Evolutionary conservation across 2,888 invertebrate genomes (phyloP).

Genomic region (Malacosoma neustria): DNA sequence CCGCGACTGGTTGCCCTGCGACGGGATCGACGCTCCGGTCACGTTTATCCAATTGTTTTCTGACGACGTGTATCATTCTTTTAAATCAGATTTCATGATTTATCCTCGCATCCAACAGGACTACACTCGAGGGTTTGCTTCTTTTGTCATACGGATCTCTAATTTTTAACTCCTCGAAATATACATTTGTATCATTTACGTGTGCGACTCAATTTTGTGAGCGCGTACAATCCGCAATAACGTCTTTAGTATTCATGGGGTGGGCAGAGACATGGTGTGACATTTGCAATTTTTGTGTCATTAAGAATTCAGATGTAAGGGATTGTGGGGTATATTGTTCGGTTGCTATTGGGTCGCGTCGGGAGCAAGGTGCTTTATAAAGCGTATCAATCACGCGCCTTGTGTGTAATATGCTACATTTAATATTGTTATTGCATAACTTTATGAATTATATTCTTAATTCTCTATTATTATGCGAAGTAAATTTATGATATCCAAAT

Average conservation of each 20-base stretch:
- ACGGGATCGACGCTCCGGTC: slow-evolving; percentile 49
- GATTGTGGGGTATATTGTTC: slow-evolving; percentile 52
- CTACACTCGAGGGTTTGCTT: slow-evolving; percentile 3
- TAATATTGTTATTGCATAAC: neutral
- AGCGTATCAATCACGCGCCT: slow-evolving; percentile 10
- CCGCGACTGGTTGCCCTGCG: slow-evolving; percentile 46
- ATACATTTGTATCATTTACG: slow-evolving; percentile 55
- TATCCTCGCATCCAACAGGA: slow-evolving; percentile 34
- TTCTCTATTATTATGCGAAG: neutral
- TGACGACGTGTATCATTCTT: slow-evolving; percentile 72
- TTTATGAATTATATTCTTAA: neutral
- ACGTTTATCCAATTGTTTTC: slow-evolving; percentile 72
- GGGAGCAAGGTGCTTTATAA: slow-evolving; percentile 5
- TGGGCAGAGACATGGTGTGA: slow-evolving; percentile 54
- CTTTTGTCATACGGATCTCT: neutral
- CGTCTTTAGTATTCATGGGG: slow-evolving; percentile 71
- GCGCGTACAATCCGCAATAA: slow-evolving; percentile 60
- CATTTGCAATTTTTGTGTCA: slow-evolving; percentile 73
- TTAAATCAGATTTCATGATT: slow-evolving; percentile 65
- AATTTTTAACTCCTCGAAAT: slow-evolving; percentile 25
- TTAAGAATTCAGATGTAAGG: slow-evolving; percentile 67
- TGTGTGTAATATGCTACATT: neutral
- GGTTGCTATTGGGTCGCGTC: slow-evolving; percentile 10
- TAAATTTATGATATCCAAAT: too few relatives aligned
- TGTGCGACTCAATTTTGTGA: slow-evolving; percentile 55